Evolutionary conservation across 2,113 vertebrate species (phyloP).

Genomic region (Oncorhynchus gorbuscha): DNA sequence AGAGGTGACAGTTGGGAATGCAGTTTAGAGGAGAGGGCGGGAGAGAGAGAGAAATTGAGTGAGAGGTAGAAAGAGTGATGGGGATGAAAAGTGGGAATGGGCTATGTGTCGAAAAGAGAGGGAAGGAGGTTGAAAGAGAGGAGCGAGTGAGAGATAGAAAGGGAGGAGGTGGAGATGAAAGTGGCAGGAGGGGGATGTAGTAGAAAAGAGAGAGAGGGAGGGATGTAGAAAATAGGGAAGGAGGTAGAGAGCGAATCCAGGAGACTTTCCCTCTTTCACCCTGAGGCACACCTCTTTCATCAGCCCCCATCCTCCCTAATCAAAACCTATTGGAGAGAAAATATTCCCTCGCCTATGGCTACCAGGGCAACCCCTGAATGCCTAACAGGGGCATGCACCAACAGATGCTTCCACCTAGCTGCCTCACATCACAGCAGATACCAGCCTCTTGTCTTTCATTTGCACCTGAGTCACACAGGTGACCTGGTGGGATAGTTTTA

Average conservation of each 20-base stretch:
- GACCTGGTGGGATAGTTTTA: background rate
- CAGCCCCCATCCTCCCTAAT: conserved; percentile 20
- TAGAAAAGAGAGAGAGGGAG: background rate
- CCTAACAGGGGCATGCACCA: too few species aligned
- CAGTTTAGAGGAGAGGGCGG: background rate
- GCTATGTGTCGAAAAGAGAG: background rate
- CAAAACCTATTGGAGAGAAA: background rate
- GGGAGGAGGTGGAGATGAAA: background rate
- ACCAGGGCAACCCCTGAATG: too few species aligned
- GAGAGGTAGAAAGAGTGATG: background rate
- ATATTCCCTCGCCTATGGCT: too few species aligned
- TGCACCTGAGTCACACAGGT: background rate
- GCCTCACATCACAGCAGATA: too few species aligned
- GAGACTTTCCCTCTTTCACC: background rate
- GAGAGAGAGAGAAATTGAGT: background rate
- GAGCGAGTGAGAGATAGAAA: background rate
- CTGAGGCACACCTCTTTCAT: conserved; percentile 8
- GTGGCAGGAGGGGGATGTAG: background rate
- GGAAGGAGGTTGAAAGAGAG: background rate
- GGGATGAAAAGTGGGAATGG: background rate
- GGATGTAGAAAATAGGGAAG: background rate
- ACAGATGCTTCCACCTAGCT: too few species aligned
- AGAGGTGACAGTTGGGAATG: background rate
- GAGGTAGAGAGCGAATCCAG: background rate
- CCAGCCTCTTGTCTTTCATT: background rate